Evolutionary conservation across 1,140 invertebrate species (phyloP).

Genomic region (Neomicropteryx cornuta): DNA sequence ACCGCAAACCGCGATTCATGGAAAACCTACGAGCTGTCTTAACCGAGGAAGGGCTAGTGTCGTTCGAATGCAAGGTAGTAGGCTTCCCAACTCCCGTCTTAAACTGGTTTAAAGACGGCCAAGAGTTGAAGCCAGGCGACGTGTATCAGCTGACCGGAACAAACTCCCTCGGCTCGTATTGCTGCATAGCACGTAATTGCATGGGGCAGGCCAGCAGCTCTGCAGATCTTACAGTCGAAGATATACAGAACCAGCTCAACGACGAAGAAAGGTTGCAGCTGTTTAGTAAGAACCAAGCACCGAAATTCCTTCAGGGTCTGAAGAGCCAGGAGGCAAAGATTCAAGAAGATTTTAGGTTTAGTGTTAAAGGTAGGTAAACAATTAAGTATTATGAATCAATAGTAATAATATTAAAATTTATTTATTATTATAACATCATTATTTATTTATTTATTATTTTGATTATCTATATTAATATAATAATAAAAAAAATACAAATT

Average conservation of each 20-base stretch:
- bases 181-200: slow-evolving; percentile 81
- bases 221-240: slow-evolving; percentile 79
- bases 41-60: slow-evolving; percentile 82
- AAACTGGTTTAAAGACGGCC: slow-evolving; percentile 84
- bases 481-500: too few relatives aligned
- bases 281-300: slow-evolving; percentile 65
- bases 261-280: slow-evolving; percentile 73
- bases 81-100: slow-evolving; percentile 78
- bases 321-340: slow-evolving; percentile 76
- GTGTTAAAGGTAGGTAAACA: slow-evolving; percentile 54
- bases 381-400: too few relatives aligned
- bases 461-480: slow-evolving; percentile 1
- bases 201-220: slow-evolving; percentile 83
- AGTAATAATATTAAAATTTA: too few relatives aligned
- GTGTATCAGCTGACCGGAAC: slow-evolving; percentile 85
- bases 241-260: slow-evolving; percentile 80
- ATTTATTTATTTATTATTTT: slow-evolving; percentile 6
- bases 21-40: slow-evolving; percentile 77
- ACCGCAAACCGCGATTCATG: slow-evolving; percentile 78
- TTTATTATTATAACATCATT: too few relatives aligned
- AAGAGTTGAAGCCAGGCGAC: slow-evolving; percentile 82
- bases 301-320: slow-evolving; percentile 68
- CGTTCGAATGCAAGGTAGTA: slow-evolving; percentile 87
- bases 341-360: slow-evolving; percentile 68
- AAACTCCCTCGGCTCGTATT: slow-evolving; percentile 81